Base-by-base conservation (phyloP, 1,140 invertebrate species). In the Drosophila tristis region DNA sequence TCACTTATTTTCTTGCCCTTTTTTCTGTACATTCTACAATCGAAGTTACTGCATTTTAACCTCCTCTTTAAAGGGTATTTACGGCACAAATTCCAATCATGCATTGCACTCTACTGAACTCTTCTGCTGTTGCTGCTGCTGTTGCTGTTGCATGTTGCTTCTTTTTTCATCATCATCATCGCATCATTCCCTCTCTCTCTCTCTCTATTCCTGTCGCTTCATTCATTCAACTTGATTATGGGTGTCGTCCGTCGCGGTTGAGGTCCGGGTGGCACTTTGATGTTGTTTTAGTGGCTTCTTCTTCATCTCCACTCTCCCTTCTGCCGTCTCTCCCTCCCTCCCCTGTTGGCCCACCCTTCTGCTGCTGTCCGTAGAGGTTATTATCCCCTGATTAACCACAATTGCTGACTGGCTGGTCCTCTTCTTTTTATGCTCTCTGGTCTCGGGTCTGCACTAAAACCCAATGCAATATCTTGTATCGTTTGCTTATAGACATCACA, bases 331-430 rank as follows among this genome's bases (percentile, higher is more conserved):
- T 2, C 5, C 26, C 26, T 29, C 23, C 23, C 23, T 4, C 23
- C 26, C 26, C 26, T 6, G 6, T 23, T 50, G 29, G 0, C 29
- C 44, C 31, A 35, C 39, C 35, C 39, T 11, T 23, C 58, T 71
- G 58, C 42, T 57, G 51, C 43, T 44, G 43, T 13, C 31, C 44
- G 51, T 62, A 53, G 74, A 82, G 80, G 71, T 84, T 84, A 79
- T 67, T 84, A 79, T 84, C 73, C 80, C 51, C 76, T 72, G 71
- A 82, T 84, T 75, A 79, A 84, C 80, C 72, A 60, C 80, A 84
- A 72, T 63, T 73, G 73, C 64, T 54, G 62, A 39, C 56, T 39
- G 53, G 47, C 60, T 29, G 42, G 26, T 50, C 13, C 35, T 48
- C 35, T 57, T 55, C 29, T 39, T 35, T 57, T 58, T 56, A 2